Evolutionary conservation across 2,888 invertebrate genomes (phyloP).

Genomic region (Tubiluchus corallicola): DNA sequence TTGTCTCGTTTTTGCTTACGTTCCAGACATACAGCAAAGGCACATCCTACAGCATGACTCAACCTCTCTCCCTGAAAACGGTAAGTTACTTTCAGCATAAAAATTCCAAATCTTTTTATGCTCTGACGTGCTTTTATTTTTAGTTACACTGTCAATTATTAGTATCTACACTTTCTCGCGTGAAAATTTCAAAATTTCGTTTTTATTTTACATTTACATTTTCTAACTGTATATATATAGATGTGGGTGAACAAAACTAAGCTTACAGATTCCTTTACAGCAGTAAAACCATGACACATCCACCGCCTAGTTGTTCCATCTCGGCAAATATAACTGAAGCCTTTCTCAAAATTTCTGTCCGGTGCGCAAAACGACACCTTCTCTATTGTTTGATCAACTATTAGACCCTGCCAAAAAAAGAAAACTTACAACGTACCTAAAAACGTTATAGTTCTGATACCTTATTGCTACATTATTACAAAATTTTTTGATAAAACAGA

Average conservation of each 20-base stretch:
- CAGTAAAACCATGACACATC: slow-evolving; percentile 99
- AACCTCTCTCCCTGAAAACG: slow-evolving; percentile 67
- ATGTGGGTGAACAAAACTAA: no score
- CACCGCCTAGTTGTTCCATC: slow-evolving; percentile 95
- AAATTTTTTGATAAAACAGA: no score
- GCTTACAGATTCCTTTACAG: slow-evolving; percentile 67
- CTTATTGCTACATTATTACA: no score
- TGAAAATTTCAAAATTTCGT: no score
- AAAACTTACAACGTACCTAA: slow-evolving; percentile 6
- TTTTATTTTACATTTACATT: no score
- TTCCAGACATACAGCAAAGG: slow-evolving; percentile 93
- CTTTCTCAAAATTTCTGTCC: slow-evolving; percentile 88
- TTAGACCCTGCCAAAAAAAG: slow-evolving; percentile 45
- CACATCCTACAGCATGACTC: slow-evolving; percentile 98
- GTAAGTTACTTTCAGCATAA: no score
- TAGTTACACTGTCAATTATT: no score
- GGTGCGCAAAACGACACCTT: slow-evolving; percentile 99
- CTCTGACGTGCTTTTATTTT: no score
- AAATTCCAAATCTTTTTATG: no score
- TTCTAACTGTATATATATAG: no score
- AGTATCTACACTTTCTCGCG: no score
- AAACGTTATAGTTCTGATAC: no score
- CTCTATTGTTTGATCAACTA: slow-evolving; percentile 98
- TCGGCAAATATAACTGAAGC: slow-evolving; percentile 96
- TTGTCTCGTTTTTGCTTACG: slow-evolving; percentile 92